Evolutionary conservation across 1,140 invertebrate genomes (phyloP).

Genomic region (Dendrolimus punctatus): DNA sequence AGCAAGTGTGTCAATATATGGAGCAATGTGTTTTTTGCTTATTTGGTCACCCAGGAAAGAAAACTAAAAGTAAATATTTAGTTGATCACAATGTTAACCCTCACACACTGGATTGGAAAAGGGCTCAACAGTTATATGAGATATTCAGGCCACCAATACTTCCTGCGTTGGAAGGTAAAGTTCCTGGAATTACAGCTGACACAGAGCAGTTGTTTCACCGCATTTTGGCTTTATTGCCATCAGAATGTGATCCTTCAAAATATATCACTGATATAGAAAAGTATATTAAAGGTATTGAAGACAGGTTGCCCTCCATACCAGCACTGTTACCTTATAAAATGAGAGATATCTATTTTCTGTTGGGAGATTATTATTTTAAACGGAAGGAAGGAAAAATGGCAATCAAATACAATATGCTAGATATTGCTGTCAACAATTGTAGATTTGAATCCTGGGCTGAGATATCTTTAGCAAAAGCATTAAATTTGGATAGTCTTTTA

Average conservation of each 20-base stretch:
- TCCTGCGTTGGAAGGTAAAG: slow-evolving; percentile 88
- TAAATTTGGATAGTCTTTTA: slow-evolving; percentile 85
- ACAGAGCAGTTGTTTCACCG: slow-evolving; percentile 84
- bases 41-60: slow-evolving; percentile 88
- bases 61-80: slow-evolving; percentile 80
- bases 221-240: slow-evolving; percentile 82
- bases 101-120: slow-evolving; percentile 84
- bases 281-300: slow-evolving; percentile 76
- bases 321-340: slow-evolving; percentile 72
- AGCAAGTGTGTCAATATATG: slow-evolving; percentile 80
- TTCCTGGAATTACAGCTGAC: slow-evolving; percentile 82
- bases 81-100: slow-evolving; percentile 85
- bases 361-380: slow-evolving; percentile 96
- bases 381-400: slow-evolving; percentile 83
- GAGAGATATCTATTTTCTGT: slow-evolving; percentile 87
- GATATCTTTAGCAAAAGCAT: slow-evolving; percentile 86
- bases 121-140: slow-evolving; percentile 84
- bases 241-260: slow-evolving; percentile 75
- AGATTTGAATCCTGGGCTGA: slow-evolving; percentile 94
- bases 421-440: slow-evolving; percentile 84
- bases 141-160: slow-evolving; percentile 86
- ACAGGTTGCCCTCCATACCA: slow-evolving; percentile 70
- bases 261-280: slow-evolving; percentile 75
- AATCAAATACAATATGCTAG: slow-evolving; percentile 86
- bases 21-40: slow-evolving; percentile 94